Evolutionary conservation across 1,140 invertebrate species (phyloP).

Genomic region (Cotesia vestalis): DNA sequence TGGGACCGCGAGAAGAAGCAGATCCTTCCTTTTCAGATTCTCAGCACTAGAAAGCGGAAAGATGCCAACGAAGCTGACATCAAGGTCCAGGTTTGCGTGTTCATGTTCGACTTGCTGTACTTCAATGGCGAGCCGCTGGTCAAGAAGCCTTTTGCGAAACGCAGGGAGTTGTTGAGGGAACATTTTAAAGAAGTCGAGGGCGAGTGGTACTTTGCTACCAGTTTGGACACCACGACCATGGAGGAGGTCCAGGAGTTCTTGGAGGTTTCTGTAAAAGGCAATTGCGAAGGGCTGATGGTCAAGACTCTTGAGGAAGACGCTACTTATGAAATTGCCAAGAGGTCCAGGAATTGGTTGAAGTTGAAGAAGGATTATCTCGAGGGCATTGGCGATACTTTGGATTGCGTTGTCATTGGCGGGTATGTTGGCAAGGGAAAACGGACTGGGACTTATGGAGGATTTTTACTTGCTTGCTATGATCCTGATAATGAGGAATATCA

Average conservation of each 20-base stretch:
- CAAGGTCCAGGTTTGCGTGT: constrained; percentile 97
- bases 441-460: constrained; percentile 94
- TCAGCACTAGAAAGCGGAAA: constrained; percentile 96
- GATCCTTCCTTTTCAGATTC: constrained; percentile 96
- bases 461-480: constrained; percentile 97
- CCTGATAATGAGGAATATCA: constrained; percentile 93
- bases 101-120: constrained; percentile 97
- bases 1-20: constrained; percentile 90
- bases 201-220: constrained; percentile 89
- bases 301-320: constrained; percentile 94
- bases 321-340: constrained; percentile 97
- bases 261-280: constrained; percentile 93
- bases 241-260: constrained; percentile 96
- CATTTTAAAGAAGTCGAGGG: constrained; percentile 83
- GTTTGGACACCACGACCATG: constrained; percentile 83
- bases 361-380: constrained; percentile 98
- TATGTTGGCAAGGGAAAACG: constrained; percentile 95
- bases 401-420: constrained; percentile 95
- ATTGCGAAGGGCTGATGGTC: constrained; percentile 98
- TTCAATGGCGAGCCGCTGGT: constrained; percentile 92
- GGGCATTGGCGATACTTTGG: constrained; percentile 92
- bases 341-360: constrained; percentile 98
- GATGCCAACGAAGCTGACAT: constrained; percentile 90
- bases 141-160: constrained; percentile 77
- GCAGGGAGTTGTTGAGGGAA: constrained; percentile 79